Percentiles rank a stretch among this genome's conserved stretches.
phyloP scores from a whole-genome alignment of 2,888 invertebrate genomes.

The Oxystoma pomonae region DNA sequence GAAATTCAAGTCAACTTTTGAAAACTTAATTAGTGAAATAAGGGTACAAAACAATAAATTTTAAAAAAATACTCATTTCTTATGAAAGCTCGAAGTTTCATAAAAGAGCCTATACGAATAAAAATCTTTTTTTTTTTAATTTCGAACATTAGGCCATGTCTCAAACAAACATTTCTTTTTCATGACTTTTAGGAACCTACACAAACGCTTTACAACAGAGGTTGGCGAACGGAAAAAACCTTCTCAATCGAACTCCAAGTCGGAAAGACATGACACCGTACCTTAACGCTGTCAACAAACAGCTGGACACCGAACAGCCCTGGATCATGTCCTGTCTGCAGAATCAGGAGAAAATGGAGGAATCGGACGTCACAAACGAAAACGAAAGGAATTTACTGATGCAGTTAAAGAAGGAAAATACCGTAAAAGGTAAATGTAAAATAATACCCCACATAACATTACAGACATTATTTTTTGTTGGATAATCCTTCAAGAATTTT shows the following conservation, averaged over 20 bases:
- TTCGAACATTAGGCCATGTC: too few relatives aligned
- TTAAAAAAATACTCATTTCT: too few relatives aligned
- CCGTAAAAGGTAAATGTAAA: conserved; percentile 70
- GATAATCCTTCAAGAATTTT: too few relatives aligned
- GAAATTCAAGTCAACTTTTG: too few relatives aligned
- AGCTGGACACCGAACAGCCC: conserved; percentile 36
- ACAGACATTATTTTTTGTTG: too few relatives aligned
- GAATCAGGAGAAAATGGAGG: conserved; percentile 40
- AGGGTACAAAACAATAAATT: too few relatives aligned
- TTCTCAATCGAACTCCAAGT: conserved; percentile 46
- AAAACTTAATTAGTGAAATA: too few relatives aligned
- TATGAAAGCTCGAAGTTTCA: too few relatives aligned
- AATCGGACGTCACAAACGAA: conserved; percentile 50
- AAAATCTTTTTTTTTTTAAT: too few relatives aligned
- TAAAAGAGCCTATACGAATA: too few relatives aligned
- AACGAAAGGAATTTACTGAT: conserved; percentile 56
- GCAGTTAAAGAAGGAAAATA: conserved; percentile 75
- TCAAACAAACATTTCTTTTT: too few relatives aligned
- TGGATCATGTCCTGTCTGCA: conserved; percentile 42
- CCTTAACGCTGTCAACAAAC: conserved; percentile 55
- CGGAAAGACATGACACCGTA: conserved; percentile 54
- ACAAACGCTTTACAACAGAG: conserved; percentile 57
- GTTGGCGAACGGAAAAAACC: conserved; percentile 57
- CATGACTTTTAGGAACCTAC: conserved; percentile 56
- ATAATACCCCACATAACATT: too few relatives aligned